These are phyloP conservation scores for Rambutsinella grinnellia DNA, from an alignment of 2,888 invertebrate species.

Conservation along the genomic window DNA sequence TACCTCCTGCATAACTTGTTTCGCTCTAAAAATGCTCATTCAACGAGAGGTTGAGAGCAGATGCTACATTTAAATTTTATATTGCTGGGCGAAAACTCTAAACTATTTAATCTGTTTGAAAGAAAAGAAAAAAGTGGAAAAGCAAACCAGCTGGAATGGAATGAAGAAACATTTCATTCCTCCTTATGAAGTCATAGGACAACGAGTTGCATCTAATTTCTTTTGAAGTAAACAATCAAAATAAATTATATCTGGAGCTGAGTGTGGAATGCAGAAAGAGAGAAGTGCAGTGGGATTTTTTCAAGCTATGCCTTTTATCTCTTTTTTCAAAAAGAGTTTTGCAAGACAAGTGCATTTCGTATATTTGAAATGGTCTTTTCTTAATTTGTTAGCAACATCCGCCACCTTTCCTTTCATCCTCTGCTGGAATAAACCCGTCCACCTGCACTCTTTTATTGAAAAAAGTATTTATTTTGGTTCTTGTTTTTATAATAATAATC, in stretches of 20 bases:
- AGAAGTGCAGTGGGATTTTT: not conserved
- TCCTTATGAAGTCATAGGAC: conserved; percentile 15
- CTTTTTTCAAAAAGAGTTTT: not conserved
- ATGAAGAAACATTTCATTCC: not conserved
- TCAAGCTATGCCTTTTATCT: not conserved
- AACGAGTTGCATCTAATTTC: conserved; percentile 16
- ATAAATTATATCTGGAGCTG: not conserved
- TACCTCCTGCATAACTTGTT: not conserved
- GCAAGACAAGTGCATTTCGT: not conserved
- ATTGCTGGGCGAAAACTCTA: not conserved
- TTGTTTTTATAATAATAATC: not conserved
- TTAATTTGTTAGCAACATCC: not conserved
- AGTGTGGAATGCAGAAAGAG: not conserved
- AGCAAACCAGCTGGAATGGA: not conserved
- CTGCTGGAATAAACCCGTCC: not conserved
- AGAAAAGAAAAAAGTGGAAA: not conserved
- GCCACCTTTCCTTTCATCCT: not conserved
- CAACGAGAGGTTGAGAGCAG: conserved; percentile 33
- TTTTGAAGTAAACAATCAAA: conserved; percentile 21
- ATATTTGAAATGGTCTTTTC: not conserved
- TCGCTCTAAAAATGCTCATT: not conserved
- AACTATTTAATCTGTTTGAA: not conserved
- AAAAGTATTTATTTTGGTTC: not conserved
- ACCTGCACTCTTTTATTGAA: not conserved
- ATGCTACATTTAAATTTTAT: conserved; percentile 39